Conservation (phyloP, 2,888 invertebrate genomes). For the Amiota communis region DNA sequence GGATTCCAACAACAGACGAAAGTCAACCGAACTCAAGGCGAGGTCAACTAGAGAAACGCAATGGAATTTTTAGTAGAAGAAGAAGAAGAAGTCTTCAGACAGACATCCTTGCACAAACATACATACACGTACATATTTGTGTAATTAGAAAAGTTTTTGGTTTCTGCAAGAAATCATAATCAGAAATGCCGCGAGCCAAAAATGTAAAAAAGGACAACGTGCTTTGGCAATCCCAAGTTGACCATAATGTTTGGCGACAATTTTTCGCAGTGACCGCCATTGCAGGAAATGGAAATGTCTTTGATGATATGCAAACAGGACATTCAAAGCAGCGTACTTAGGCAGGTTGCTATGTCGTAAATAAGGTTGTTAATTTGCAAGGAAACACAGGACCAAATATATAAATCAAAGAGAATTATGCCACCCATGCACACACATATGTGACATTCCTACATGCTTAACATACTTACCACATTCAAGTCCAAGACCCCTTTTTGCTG, state of each 20-base stretch:
- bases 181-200: conserved; percentile 20
- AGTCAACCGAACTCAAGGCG: conserved; percentile 13
- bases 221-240: conserved; percentile 31
- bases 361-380: conserved; percentile 53
- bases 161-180: conserved; percentile 52
- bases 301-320: conserved; percentile 17
- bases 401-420: conserved; percentile 69
- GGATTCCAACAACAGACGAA: not conserved
- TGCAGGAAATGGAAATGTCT: conserved; percentile 5
- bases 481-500: conserved; percentile 43
- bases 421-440: conserved; percentile 36
- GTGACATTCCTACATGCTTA: conserved; percentile 35
- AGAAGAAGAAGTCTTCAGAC: no score
- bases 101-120: no score
- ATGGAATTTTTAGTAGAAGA: no score
- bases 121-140: conserved; percentile 35
- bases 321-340: not conserved
- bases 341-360: conserved; percentile 25
- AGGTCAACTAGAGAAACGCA: conserved; percentile 16
- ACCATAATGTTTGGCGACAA: conserved; percentile 33
- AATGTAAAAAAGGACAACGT: not conserved
- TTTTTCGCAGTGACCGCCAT: not conserved
- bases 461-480: conserved; percentile 44
- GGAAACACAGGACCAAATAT: conserved; percentile 51
- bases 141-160: conserved; percentile 62